Base-by-base conservation (phyloP, 1,140 invertebrate genomes). In the Lineus longissimus region DNA sequence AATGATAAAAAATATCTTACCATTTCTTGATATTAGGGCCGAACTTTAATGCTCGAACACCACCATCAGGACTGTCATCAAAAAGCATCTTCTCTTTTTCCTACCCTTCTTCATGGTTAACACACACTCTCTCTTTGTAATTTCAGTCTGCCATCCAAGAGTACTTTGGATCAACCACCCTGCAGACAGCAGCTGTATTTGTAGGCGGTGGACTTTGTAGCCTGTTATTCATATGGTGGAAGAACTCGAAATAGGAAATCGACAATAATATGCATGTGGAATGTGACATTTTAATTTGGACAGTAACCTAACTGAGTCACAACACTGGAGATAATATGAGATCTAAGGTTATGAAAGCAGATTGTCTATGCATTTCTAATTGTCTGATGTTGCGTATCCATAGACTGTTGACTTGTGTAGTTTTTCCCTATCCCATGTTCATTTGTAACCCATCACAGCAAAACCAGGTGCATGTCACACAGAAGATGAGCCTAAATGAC, bases 91-190 rank as follows among this genome's bases (percentile, higher is more conserved):
- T n/a, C 15, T 40, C 1, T n/a, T 23, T n/a, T 51, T 13, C 51
- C 1, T 41, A 55, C 13, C 40, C 17, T 19, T 27, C 19, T 61
- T 19, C 15, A 15, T n/a, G 17, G 17, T 15, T 17, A 19, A 1
- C 27, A 33, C 23, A 58, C 22, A 33, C 40, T 0, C 25, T 64
- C 30, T 17, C 19, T 30, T 59, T 7, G 33, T 43, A 61, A 19
- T 58, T 57, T 56, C 72, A 78, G 76, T 73, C 73, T 59, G 74
- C 75, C 22, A 75, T 78, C 19, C 63, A 70, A 17, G 76, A 78
- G 65, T 78, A 78, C 65, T 78, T 78, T 74, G 76, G 76, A 2
- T 70, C 74, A 13, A 68, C 76, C 22, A 58, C 55, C 33, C 56
- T 57, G 29, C 75, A 77, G 62, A 58, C 68, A 4, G 47, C 67